A percentile compares a stretch with the other conserved stretches of the same genome.
phyloP scores from a whole-genome alignment of 1,140 invertebrate species.

The Lasaia peninsularis region DNA sequence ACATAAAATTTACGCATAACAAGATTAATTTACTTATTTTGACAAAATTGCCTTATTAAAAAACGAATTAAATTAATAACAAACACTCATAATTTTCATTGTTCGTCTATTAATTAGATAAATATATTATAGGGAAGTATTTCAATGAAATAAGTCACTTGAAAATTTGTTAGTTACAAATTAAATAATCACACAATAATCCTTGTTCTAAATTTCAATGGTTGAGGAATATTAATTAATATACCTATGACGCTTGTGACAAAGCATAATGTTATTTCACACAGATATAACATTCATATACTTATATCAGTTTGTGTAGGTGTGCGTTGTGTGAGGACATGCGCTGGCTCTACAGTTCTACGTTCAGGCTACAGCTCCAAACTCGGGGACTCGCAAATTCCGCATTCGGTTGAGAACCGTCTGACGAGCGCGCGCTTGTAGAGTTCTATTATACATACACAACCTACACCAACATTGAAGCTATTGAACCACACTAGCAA shows the following conservation, averaged over 20 bases:
- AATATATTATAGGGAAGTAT: too few species aligned
- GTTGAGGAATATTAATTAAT: not conserved
- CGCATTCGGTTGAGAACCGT: constrained; percentile 37
- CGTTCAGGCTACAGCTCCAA: constrained; percentile 10
- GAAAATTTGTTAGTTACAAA: too few species aligned
- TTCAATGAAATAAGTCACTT: too few species aligned
- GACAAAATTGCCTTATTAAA: too few species aligned
- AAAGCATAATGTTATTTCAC: constrained; percentile 7
- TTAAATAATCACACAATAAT: too few species aligned
- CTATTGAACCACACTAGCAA: constrained; percentile 40
- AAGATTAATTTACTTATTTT: too few species aligned
- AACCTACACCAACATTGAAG: constrained; percentile 59
- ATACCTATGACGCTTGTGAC: not conserved
- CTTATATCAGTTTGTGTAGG: constrained; percentile 7
- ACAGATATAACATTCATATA: not conserved
- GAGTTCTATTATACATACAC: constrained; percentile 31
- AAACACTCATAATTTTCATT: too few species aligned
- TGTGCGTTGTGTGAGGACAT: constrained; percentile 26
- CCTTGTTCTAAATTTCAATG: not conserved
- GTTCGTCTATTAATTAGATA: too few species aligned
- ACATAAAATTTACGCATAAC: too few species aligned
- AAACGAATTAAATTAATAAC: too few species aligned
- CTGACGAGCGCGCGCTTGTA: constrained; percentile 38
- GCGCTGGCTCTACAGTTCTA: constrained; percentile 19
- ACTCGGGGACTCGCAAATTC: constrained; percentile 29